Conservation (phyloP, 2,888 invertebrate genomes). For the Stratiomys singularior region DNA sequence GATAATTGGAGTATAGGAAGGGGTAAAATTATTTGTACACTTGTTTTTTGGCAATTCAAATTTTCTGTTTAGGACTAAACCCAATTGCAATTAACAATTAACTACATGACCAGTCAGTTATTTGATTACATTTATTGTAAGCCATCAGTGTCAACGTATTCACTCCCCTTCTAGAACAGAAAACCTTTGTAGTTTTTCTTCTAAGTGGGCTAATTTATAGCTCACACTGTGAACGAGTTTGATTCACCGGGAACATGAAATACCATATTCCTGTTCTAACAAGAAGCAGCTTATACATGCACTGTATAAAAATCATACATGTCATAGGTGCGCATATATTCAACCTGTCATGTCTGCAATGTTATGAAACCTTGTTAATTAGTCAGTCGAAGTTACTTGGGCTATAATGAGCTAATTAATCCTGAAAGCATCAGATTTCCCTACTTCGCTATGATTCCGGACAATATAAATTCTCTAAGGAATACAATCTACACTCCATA, state of each 20-base stretch:
- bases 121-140: too few species aligned
- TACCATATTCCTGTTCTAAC: not conserved
- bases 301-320: not conserved
- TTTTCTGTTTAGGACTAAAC: too few species aligned
- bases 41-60: too few species aligned
- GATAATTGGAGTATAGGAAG: not conserved
- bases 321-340: not conserved
- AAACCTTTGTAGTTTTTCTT: too few species aligned
- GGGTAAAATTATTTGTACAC: not conserved
- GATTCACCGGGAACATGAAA: not conserved
- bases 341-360: constrained; percentile 16
- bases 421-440: constrained; percentile 65
- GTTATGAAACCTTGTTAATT: constrained; percentile 49
- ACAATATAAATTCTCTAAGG: constrained; percentile 41
- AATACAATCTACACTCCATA: constrained; percentile 23
- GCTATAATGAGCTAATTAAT: constrained; percentile 66
- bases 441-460: constrained; percentile 51
- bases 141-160: too few species aligned
- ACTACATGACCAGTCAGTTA: too few species aligned
- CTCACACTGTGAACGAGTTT: too few species aligned
- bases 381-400: constrained; percentile 54
- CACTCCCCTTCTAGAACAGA: too few species aligned
- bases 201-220: too few species aligned
- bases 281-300: not conserved
- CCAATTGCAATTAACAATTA: too few species aligned